Evolutionary conservation across 2,888 invertebrate genomes (phyloP), one percentile per base, ranked within the genome.

Genomic region (Microdon myrmicae): DNA sequence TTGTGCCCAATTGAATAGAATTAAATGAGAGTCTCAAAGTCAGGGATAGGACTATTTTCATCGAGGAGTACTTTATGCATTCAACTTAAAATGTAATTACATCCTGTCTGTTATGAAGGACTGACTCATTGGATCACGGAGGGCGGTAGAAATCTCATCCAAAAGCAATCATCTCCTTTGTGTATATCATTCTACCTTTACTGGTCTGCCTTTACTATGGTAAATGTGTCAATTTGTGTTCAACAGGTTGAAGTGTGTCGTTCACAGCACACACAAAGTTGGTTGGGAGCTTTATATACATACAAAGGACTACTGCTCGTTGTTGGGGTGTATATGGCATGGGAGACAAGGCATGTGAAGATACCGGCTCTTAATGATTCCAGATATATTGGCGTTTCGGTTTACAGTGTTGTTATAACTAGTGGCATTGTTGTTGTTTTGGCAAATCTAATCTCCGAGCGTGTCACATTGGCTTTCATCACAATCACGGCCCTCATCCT

Each of bases 321-420:
- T 19, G 93, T 94, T 59, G 95, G 94, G 0, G 90, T 94, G 3
- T 95, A 94, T 81, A 94, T 95, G 94, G 95, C 95, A 0, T 95
- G 95, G 95, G 94, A 94, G 81, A 96, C 95, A 6, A 86, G 92
- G 41, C 89, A 91, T 77, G 93, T 96, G 14, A 94, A 94, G 81
- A 92, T 95, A 71, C 90, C 93, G 8, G 93, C 92, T 0, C 81
- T 96, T 16, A 95, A 95, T 80, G 95, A 96, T 81, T 94, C 94
- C 3, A 92, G 94, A 75, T 94, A 94, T 79, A 95, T 96, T 69
- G 95, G 92, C 7, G 89, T 95, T 77, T 94, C 92, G 70, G 94
- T 95, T 0, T 95, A 96, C 75, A 92, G 89, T 39, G 94, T 94
- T 0, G 93, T 95, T 38, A 90, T 95, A 67, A 91, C 90, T 34